A percentile compares a stretch with the other conserved stretches of the same genome.
These are phyloP conservation scores for Oasisia sp. DNA, from an alignment of 2,888 invertebrate species.

Conservation along the genomic window DNA sequence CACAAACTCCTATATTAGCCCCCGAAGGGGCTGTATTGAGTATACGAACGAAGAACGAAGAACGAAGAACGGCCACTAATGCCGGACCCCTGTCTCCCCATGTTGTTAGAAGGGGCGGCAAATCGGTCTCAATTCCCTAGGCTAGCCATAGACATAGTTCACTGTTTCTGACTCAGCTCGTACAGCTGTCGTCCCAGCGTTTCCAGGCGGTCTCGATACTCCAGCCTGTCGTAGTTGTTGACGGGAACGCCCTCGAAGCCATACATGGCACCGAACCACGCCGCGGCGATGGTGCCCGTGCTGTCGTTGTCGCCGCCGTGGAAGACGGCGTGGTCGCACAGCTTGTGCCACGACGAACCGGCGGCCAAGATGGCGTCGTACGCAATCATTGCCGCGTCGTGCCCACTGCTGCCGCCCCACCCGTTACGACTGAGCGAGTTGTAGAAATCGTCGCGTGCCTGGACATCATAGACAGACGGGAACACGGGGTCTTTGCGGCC, in stretches of 20 bases:
- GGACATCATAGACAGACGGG: slow-evolving; percentile 51
- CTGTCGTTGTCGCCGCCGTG: slow-evolving; percentile 64
- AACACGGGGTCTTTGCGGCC: slow-evolving; percentile 52
- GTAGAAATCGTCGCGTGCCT: slow-evolving; percentile 59
- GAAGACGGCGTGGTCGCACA: slow-evolving; percentile 56
- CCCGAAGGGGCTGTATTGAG: no score
- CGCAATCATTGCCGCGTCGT: slow-evolving; percentile 65
- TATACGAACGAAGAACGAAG: no score
- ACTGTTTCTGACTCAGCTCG: slow-evolving; percentile 33
- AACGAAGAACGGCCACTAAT: no score
- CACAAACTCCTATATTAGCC: no score
- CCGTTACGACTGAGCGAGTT: slow-evolving; percentile 55
- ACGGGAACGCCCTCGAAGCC: slow-evolving; percentile 57
- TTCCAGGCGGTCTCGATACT: slow-evolving; percentile 46
- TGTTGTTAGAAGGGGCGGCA: no score
- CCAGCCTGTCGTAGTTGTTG: slow-evolving; percentile 50
- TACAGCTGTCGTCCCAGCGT: slow-evolving; percentile 40
- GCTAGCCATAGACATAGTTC: no score
- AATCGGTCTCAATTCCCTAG: no score
- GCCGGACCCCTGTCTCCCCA: no score
- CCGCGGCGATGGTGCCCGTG: slow-evolving; percentile 61
- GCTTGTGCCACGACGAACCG: slow-evolving; percentile 54
- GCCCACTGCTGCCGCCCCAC: slow-evolving; percentile 62
- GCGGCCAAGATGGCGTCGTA: slow-evolving; percentile 60
- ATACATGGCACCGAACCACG: slow-evolving; percentile 59